A percentile compares a stretch with the other conserved stretches of the same genome.
phyloP scores from a whole-genome alignment of 2,113 vertebrate species.

The Tachycineta bicolor region DNA sequence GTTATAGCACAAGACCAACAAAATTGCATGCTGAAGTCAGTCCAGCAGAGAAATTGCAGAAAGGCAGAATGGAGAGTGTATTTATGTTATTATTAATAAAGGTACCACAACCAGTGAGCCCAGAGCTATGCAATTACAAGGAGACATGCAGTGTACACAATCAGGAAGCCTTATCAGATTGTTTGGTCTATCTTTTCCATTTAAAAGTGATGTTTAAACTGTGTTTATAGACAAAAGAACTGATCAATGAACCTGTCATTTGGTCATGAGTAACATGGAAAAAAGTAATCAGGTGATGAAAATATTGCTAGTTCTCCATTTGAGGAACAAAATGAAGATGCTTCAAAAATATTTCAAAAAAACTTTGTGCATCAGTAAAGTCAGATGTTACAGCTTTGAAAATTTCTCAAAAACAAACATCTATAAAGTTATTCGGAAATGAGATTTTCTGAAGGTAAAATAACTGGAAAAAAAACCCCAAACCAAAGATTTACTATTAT shows the following conservation, averaged over 20 bases:
- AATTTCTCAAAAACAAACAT: background rate
- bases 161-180: slow-evolving; percentile 59
- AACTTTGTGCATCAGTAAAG: background rate
- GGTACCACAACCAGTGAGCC: background rate
- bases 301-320: background rate
- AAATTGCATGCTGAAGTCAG: background rate
- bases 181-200: slow-evolving; percentile 64
- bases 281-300: slow-evolving; percentile 42
- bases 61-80: background rate
- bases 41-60: background rate
- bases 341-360: background rate
- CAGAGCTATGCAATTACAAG: slow-evolving; percentile 7
- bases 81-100: slow-evolving; percentile 42
- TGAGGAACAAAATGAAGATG: background rate
- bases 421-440: background rate
- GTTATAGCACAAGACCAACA: background rate
- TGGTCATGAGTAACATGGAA: background rate
- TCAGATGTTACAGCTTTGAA: background rate
- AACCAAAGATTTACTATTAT: slow-evolving; percentile 20
- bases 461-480: background rate
- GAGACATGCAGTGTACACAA: slow-evolving; percentile 60
- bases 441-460: slow-evolving; percentile 5
- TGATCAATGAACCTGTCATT: slow-evolving; percentile 44
- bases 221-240: slow-evolving; percentile 31
- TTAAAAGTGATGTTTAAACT: slow-evolving; percentile 66